Base-by-base conservation (phyloP, 2,113 vertebrate genomes). In the Nansenia antarctica region DNA sequence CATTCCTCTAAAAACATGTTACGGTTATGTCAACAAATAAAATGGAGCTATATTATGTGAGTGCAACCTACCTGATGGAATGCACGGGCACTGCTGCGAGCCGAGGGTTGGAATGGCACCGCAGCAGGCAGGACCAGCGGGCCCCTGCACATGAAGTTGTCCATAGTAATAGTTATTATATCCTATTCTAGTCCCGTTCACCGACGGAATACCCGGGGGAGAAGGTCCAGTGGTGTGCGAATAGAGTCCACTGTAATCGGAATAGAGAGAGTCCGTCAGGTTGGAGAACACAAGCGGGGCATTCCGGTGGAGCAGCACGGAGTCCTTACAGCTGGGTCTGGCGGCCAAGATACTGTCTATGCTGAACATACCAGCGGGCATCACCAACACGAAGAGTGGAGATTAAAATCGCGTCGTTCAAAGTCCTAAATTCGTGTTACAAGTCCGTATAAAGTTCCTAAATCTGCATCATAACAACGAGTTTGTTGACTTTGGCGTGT, bases 331-430 rank as follows among this genome's bases (percentile, higher is more conserved):
- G 90, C 93, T 95, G 86, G 95, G 94, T 88, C 96, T 92, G 58
- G 92, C 95, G 83, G 97, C 96, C 90, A 99, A 89, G 87, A 99
- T 99, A 81, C 94, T 98, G 93, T 99, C 97, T 87, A 99, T 98
- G 92, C 95, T 99, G 91, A 99, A 99, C 97, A 99, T 98, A 90
- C 94, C 95, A 83, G 94, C 94, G 86, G 96, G 96, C 96, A 98
- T 98, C 90, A 73, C 69, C 71, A 49, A 58, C 18, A 54, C 60
- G 55, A 22, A n/a, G 26, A 37, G 34, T 3, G 20, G 62, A n/a
- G 12, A 26, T 34, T 20, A 32, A 18, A 45, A 42, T 30, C 29
- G 52, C 55, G 34, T 49, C 60, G 53, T 49, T 8, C 15, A 58
- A 31, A 55, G 11, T 55, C 24, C 9, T 55, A 11, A 55, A 31